Conservation (phyloP, 2,888 invertebrate genomes). For the Eupithecia exiguata region DNA sequence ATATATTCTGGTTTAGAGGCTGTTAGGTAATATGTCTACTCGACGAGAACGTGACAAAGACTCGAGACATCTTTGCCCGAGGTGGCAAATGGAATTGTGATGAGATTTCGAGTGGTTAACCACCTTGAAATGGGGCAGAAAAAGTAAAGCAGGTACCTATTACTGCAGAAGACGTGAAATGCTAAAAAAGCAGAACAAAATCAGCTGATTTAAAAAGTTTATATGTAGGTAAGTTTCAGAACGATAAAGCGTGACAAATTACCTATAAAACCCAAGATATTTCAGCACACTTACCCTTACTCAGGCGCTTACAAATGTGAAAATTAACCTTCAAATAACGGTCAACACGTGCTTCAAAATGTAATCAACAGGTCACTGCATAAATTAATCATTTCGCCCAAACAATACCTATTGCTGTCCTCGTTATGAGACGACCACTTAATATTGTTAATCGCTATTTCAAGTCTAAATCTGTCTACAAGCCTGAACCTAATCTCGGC, state of each 20-base stretch:
- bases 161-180: neutral
- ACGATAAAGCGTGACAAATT: neutral
- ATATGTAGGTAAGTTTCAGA: neutral
- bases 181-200: neutral
- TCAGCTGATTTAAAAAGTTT: too few relatives aligned
- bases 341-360: neutral
- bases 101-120: conserved; percentile 21
- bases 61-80: neutral
- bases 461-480: conserved; percentile 19
- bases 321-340: conserved; percentile 1
- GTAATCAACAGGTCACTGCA: neutral
- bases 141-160: neutral
- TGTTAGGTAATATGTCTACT: conserved; percentile 3
- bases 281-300: neutral
- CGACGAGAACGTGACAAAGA: conserved; percentile 23
- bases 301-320: neutral
- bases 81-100: conserved; percentile 12
- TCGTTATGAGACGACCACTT: conserved; percentile 1
- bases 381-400: neutral
- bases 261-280: neutral
- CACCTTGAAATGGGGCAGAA: neutral
- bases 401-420: neutral
- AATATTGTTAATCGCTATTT: conserved; percentile 12
- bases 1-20: neutral
- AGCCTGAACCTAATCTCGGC: conserved; percentile 12